Conservation (phyloP, 1,140 invertebrate genomes). For the Pachypsylla venusta region DNA sequence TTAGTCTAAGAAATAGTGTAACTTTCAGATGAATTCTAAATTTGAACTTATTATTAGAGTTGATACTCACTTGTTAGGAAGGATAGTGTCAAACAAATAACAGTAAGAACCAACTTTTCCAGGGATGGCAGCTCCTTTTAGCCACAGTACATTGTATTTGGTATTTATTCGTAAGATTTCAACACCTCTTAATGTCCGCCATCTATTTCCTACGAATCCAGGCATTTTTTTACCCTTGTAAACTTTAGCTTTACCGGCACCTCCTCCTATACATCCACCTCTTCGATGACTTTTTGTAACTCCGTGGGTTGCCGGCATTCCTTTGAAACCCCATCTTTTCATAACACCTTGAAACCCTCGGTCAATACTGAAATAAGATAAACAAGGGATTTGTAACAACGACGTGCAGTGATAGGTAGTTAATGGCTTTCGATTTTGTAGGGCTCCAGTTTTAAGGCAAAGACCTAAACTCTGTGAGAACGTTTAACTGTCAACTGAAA, state of each 20-base stretch:
- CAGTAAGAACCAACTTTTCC: conserved; percentile 66
- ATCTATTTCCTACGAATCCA: conserved; percentile 83
- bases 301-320: conserved; percentile 81
- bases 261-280: conserved; percentile 75
- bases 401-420: background rate
- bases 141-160: conserved; percentile 84
- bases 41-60: no score
- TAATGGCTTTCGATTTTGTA: background rate
- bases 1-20: no score
- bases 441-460: background rate
- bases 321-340: conserved; percentile 90
- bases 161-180: conserved; percentile 82
- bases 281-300: conserved; percentile 89
- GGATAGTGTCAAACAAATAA: conserved; percentile 63
- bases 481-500: no score
- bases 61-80: conserved; percentile 37
- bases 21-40: no score
- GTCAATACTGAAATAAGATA: conserved; percentile 48
- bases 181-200: conserved; percentile 14
- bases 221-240: conserved; percentile 94
- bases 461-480: no score
- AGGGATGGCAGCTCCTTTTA: conserved; percentile 61
- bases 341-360: conserved; percentile 98
- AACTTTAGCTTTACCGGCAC: conserved; percentile 65
- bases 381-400: background rate